Base-by-base conservation (phyloP, 2,888 invertebrate genomes). In the Lymantria dispar region DNA sequence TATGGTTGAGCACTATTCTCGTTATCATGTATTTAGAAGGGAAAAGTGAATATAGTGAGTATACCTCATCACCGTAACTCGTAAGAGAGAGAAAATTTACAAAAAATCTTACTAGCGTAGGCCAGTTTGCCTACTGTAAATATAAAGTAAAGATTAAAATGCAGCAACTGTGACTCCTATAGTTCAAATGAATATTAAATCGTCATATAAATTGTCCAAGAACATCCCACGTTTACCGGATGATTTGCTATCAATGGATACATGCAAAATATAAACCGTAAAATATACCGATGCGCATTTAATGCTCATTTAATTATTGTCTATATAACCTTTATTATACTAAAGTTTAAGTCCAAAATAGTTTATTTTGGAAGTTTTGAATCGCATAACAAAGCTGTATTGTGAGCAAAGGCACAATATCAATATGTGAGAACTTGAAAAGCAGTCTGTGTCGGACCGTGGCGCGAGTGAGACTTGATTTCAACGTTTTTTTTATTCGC, bases 361-460 rank as follows among this genome's bases (percentile, higher is more conserved):
- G 59, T 58, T 54, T 60, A 63, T 56, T 55, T 49, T 58, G 47
- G 45, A 46, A 48, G 49, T 57, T 68, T 55, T 60, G 48, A 62
- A 61, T 49, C 58, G 67, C 64, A 70, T 61, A 64, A 69, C 62
- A 60, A 66, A 63, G 53, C 60, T 54, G 64, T 58, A 58, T 58
- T 58, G 60, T 59, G 58, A 68, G 62, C 59, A 65, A 62, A 63
- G 58, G 52, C 60, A 61, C 62, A 65, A 67, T 67, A 58, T 63
- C n/a, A 40, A 14, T 14, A 15, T 14, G 40, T 15, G 14, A 22
- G 60, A 64, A 15, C 7, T 15, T 15, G 14, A 22, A 60, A 64
- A 64, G 62, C 80, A 82, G 83, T 83, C 70, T 67, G 76, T 67
- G 70, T 62, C 60, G 72, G 71, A 56, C 72, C 78, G 76, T 64